Conservation (phyloP, 2,888 invertebrate species). For the Quadroppia sp. region DNA sequence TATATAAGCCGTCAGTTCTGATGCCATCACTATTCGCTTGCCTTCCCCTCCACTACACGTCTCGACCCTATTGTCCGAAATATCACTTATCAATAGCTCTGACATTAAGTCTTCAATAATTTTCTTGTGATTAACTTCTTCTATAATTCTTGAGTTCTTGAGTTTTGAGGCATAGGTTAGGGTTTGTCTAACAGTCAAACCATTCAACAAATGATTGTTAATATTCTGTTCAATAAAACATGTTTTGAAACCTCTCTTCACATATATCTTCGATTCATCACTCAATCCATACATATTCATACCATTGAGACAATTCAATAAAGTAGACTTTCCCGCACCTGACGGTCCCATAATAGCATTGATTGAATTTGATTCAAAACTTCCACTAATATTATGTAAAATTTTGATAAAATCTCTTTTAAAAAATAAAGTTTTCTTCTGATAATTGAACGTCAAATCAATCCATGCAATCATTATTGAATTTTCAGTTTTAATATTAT, state of each 20-base stretch:
- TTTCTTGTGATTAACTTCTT: neutral
- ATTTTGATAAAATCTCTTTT: neutral
- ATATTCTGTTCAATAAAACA: conserved; percentile 32
- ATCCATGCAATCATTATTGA: neutral
- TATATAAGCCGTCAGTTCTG: neutral
- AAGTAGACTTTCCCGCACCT: conserved; percentile 12
- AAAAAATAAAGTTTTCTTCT: neutral
- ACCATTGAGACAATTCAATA: conserved; percentile 19
- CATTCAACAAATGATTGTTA: conserved; percentile 15
- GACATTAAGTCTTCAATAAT: neutral
- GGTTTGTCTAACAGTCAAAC: conserved; percentile 34
- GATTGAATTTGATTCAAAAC: neutral
- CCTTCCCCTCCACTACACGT: neutral
- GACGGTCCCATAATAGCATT: conserved; percentile 23
- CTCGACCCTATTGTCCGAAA: neutral
- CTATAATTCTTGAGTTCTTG: conserved; percentile 1
- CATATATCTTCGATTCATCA: neutral
- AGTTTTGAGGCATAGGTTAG: conserved; percentile 32
- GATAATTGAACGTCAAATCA: neutral
- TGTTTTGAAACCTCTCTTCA: neutral
- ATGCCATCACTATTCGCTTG: neutral
- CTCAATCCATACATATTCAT: neutral
- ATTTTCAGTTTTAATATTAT: neutral
- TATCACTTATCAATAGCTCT: neutral
- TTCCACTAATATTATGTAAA: neutral